Evolutionary conservation across 2,888 invertebrate species (phyloP).

Genomic region (Ophioninae sp.): DNA sequence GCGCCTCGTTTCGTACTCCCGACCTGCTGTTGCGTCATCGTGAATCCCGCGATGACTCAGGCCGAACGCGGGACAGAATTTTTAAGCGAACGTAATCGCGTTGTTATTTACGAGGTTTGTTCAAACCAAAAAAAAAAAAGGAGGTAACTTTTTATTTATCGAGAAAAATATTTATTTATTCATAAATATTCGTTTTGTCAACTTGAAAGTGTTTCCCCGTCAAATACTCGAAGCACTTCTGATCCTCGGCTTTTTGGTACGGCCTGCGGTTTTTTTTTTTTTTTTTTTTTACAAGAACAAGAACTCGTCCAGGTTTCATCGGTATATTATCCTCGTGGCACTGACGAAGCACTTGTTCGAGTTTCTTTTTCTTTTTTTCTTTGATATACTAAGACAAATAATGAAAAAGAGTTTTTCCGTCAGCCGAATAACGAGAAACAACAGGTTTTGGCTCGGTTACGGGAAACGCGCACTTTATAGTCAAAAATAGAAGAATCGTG

Average conservation of each 20-base stretch:
- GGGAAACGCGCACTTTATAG: conserved; percentile 19
- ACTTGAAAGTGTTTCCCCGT: too few species aligned
- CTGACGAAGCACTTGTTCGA: conserved; percentile 47
- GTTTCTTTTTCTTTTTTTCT: conserved; percentile 8
- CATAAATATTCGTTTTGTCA: too few species aligned
- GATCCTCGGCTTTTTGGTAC: too few species aligned
- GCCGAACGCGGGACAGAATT: conserved; percentile 21
- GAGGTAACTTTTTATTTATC: conserved; percentile 6
- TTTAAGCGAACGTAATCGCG: conserved; percentile 32
- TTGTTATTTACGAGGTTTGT: neutral
- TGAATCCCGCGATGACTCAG: conserved; percentile 54
- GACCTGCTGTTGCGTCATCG: conserved; percentile 57
- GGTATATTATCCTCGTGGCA: conserved; percentile 50
- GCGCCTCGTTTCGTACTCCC: conserved; percentile 51
- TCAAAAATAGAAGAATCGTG: neutral
- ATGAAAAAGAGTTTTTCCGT: conserved; percentile 19
- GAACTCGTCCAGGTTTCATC: conserved; percentile 45
- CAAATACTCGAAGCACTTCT: too few species aligned
- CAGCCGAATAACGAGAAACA: conserved; percentile 66
- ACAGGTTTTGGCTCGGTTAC: conserved; percentile 67
- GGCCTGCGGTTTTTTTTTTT: neutral
- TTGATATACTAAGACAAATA: neutral
- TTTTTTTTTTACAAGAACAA: conserved; percentile 10
- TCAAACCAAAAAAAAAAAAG: too few species aligned
- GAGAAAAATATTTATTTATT: neutral